A percentile compares a stretch with the other conserved stretches of the same genome.
These are phyloP conservation scores for Cheilosia urbana DNA, from an alignment of 2,888 invertebrate genomes.

Conservation along the genomic window DNA sequence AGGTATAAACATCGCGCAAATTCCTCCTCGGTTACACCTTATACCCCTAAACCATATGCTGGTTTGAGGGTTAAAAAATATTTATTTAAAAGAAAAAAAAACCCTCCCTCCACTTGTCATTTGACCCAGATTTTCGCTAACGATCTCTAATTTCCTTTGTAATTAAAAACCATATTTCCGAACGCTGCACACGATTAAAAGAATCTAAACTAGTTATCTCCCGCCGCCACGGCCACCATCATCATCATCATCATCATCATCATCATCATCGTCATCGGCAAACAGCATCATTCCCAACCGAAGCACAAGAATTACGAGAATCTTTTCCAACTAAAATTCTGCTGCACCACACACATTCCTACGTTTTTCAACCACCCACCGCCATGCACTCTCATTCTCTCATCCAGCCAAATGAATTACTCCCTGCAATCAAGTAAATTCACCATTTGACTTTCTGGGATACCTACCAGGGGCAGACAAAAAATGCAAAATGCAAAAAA, in stretches of 20 bases:
- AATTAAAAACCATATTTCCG: slow-evolving; percentile 33
- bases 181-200: slow-evolving; percentile 5
- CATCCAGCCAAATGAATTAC: slow-evolving; percentile 13
- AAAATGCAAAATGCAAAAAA: slow-evolving; percentile 1
- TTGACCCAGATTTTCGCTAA: background rate
- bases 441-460: slow-evolving; percentile 51
- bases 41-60: too few species aligned
- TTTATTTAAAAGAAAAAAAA: too few species aligned
- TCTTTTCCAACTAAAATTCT: slow-evolving; percentile 36
- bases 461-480: background rate
- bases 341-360: slow-evolving; percentile 14
- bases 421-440: slow-evolving; percentile 67
- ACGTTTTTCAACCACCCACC: background rate
- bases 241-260: background rate
- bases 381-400: background rate
- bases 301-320: slow-evolving; percentile 27
- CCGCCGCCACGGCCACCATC: background rate
- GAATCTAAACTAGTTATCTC: slow-evolving; percentile 16
- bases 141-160: background rate
- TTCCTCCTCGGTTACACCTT: too few species aligned
- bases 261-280: slow-evolving; percentile 1
- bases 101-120: background rate
- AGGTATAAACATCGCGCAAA: too few species aligned
- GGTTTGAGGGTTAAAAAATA: too few species aligned
- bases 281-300: background rate